These are phyloP conservation scores for Chromobotia macracanthus DNA, from an alignment of 2,797 vertebrate species.

Conservation along the genomic window DNA sequence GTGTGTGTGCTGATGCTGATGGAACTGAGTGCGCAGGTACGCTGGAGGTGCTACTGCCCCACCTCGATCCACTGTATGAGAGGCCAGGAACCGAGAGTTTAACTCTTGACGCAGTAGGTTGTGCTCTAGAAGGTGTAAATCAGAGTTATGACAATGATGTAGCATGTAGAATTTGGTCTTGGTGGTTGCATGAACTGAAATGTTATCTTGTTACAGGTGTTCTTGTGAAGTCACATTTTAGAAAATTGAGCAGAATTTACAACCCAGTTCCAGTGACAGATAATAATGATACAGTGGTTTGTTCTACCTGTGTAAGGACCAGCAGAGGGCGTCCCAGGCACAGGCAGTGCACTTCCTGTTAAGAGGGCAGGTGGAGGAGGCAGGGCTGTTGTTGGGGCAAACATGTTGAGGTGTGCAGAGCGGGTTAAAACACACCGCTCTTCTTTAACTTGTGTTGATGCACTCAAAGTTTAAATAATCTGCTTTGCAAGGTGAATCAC, in stretches of 20 bases:
- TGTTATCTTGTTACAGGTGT: neutral
- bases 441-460: conserved; percentile 25
- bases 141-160: neutral
- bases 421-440: conserved; percentile 62
- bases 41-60: conserved; percentile 90
- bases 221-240: neutral
- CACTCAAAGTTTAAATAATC: conserved; percentile 9
- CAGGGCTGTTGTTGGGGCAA: conserved; percentile 94
- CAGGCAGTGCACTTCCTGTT: conserved; percentile 91
- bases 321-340: conserved; percentile 88
- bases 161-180: no score
- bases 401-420: conserved; percentile 94
- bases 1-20: conserved; percentile 99
- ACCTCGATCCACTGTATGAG: conserved; percentile 92
- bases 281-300: neutral
- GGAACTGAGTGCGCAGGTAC: conserved; percentile 98
- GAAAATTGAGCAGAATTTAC: neutral
- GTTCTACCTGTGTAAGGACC: conserved; percentile 72
- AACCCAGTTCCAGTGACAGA: neutral
- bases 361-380: conserved; percentile 95
- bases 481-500: neutral
- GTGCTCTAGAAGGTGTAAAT: conserved; percentile 82
- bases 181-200: no score
- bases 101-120: conserved; percentile 97
- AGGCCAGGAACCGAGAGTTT: conserved; percentile 97